These are phyloP conservation scores for Cosmia trapezina DNA, from an alignment of 2,888 invertebrate genomes.

Conservation along the genomic window DNA sequence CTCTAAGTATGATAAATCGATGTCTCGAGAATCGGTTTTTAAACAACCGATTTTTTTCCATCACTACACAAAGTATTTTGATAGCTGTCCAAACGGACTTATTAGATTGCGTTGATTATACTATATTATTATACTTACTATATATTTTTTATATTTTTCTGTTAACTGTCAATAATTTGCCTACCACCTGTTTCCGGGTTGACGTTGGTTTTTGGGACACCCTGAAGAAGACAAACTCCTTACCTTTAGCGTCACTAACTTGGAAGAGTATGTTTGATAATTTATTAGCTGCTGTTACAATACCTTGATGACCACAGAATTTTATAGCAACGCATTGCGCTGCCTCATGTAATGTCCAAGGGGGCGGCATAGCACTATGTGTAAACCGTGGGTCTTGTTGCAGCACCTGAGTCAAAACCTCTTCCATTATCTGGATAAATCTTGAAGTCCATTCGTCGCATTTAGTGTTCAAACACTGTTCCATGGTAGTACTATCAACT, in stretches of 20 bases:
- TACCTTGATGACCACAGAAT: constrained; percentile 66
- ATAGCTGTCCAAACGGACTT: no score
- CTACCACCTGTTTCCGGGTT: no score
- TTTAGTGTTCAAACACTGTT: constrained; percentile 74
- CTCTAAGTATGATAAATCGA: no score
- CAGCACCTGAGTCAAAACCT: constrained; percentile 78
- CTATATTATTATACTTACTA: no score
- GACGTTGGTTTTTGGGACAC: no score
- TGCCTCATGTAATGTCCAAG: constrained; percentile 82
- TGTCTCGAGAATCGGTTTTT: no score
- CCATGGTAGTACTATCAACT: constrained; percentile 74
- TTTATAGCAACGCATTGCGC: constrained; percentile 77
- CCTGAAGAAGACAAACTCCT: constrained; percentile 13
- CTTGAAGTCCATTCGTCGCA: constrained; percentile 84
- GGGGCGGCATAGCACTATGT: constrained; percentile 73
- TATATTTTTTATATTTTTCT: no score
- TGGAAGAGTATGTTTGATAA: constrained; percentile 72
- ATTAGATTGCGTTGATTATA: no score
- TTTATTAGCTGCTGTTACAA: constrained; percentile 75
- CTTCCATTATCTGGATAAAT: constrained; percentile 86
- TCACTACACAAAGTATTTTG: no score
- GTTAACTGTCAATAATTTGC: no score
- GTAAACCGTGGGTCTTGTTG: constrained; percentile 69
- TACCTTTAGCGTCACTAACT: constrained; percentile 77
- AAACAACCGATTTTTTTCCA: no score